Conservation (phyloP, 2,888 invertebrate genomes). For the Neoscelio sp. region DNA sequence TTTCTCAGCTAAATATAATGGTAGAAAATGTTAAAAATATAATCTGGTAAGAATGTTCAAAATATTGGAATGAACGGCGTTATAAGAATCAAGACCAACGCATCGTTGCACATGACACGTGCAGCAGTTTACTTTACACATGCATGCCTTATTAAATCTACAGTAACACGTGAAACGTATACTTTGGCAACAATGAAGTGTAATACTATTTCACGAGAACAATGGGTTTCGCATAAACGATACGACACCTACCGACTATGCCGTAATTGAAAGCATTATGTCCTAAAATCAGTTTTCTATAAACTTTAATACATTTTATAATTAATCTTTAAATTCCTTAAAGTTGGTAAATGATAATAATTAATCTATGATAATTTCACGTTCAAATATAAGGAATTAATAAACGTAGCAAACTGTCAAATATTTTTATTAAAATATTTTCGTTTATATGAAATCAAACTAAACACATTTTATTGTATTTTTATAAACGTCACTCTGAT, state of each 20-base stretch:
- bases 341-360: too few species aligned
- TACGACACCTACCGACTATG: constrained; percentile 32
- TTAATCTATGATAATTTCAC: too few species aligned
- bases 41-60: constrained; percentile 5
- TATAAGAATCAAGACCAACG: constrained; percentile 42
- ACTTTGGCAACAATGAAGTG: constrained; percentile 23
- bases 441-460: too few species aligned
- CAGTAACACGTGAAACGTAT: constrained; percentile 37
- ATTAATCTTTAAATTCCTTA: too few species aligned
- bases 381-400: too few species aligned
- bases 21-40: background rate
- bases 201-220: constrained; percentile 43
- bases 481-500: too few species aligned
- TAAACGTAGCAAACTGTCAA: too few species aligned
- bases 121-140: constrained; percentile 41
- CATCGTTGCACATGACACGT: constrained; percentile 50
- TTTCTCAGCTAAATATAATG: too few species aligned
- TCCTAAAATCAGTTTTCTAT: too few species aligned
- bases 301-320: too few species aligned
- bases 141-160: constrained; percentile 52
- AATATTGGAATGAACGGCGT: constrained; percentile 32
- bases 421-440: too few species aligned
- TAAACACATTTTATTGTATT: too few species aligned
- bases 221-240: constrained; percentile 47
- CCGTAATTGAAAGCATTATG: constrained; percentile 44